Conservation (phyloP, 2,888 invertebrate species). For the Thera obeliscata region DNA sequence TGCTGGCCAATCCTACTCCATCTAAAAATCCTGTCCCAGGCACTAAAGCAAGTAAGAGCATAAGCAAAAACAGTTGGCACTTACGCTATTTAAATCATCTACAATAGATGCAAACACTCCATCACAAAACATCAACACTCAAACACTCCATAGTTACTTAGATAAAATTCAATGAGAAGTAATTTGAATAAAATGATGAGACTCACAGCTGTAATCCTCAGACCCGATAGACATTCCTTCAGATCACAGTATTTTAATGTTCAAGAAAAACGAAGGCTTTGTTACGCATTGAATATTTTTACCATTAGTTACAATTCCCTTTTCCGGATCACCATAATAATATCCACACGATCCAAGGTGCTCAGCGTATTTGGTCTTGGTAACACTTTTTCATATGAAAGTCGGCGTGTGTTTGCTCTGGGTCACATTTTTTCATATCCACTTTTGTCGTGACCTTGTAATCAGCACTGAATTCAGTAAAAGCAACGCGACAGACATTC, state of each 20-base stretch:
- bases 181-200: neutral
- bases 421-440: slow-evolving; percentile 19
- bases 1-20: no score
- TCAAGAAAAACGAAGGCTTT: neutral
- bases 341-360: neutral
- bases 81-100: no score
- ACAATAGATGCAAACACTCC: no score
- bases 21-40: no score
- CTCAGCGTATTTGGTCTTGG: neutral
- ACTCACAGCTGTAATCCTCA: no score
- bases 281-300: slow-evolving; percentile 1
- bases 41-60: no score
- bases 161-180: neutral
- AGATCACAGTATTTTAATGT: neutral
- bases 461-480: slow-evolving; percentile 49
- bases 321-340: slow-evolving; percentile 2
- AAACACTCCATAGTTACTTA: neutral
- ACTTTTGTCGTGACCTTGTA: slow-evolving; percentile 30
- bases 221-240: no score
- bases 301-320: slow-evolving; percentile 1
- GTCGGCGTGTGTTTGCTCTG: slow-evolving; percentile 1
- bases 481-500: slow-evolving; percentile 50
- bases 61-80: no score
- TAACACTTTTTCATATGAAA: slow-evolving; percentile 15
- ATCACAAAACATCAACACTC: no score